Conservation (phyloP, 2,888 invertebrate genomes). For the Bugulina stolonifera region DNA sequence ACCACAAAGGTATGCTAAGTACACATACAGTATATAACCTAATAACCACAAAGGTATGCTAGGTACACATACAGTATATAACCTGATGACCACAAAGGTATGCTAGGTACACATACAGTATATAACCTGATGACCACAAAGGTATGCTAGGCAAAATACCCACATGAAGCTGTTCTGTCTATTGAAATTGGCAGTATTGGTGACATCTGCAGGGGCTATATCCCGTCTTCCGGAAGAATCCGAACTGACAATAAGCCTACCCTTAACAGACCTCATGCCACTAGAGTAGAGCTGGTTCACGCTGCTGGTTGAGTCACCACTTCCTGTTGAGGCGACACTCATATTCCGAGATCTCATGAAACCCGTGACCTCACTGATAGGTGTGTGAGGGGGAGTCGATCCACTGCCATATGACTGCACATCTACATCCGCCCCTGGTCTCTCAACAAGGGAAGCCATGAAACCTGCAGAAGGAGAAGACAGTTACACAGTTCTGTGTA, state of each 20-base stretch:
- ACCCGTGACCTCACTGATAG: neutral
- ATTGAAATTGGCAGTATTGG: neutral
- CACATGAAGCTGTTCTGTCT: slow-evolving; percentile 24
- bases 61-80: no score
- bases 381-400: neutral
- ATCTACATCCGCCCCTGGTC: neutral
- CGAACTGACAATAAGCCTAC: neutral
- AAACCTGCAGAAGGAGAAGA: no score
- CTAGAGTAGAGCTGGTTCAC: neutral
- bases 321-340: slow-evolving; percentile 23
- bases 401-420: slow-evolving; percentile 10
- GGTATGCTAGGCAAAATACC: neutral
- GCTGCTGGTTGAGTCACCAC: slow-evolving; percentile 11
- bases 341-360: slow-evolving; percentile 6
- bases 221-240: no score
- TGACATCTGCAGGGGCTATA: no score
- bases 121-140: neutral
- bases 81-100: no score
- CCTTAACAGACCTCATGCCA: neutral
- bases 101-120: no score
- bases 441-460: neutral
- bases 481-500: no score
- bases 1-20: no score
- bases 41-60: no score
- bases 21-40: no score